Conservation (phyloP, 2,113 vertebrate species). For the Oreochromis aureus region DNA sequence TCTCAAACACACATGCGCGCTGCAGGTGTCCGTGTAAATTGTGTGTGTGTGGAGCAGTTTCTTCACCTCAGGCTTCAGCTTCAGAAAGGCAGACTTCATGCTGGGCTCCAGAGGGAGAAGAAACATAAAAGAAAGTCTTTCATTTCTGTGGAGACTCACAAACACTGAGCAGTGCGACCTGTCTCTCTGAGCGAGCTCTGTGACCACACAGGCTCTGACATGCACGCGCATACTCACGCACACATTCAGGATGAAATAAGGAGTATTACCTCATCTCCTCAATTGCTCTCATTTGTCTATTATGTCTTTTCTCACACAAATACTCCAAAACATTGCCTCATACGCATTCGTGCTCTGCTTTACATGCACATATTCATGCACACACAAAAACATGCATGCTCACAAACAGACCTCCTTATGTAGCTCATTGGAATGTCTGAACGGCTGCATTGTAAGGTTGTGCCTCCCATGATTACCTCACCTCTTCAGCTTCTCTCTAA, state of each 20-base stretch:
- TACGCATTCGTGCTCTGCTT: neutral
- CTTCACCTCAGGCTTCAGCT: neutral
- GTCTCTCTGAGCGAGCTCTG: neutral
- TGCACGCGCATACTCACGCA: neutral
- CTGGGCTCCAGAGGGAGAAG: neutral
- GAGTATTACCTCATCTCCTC: conserved; percentile 58
- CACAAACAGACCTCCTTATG: conserved; percentile 59
- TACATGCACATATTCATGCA: conserved; percentile 47
- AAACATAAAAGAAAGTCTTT: neutral
- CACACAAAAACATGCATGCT: conserved; percentile 10
- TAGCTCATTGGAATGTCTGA: conserved; percentile 56
- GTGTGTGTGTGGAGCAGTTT: neutral
- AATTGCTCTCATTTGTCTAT: conserved; percentile 30
- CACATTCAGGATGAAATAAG: conserved; percentile 14
- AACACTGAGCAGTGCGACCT: neutral
- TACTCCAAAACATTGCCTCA: conserved; percentile 33
- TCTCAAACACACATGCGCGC: neutral
- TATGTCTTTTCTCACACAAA: conserved; percentile 30
- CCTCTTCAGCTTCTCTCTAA: conserved; percentile 50
- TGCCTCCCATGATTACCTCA: conserved; percentile 66
- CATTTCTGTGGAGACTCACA: neutral
- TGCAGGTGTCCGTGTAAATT: neutral
- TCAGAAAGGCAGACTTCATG: neutral
- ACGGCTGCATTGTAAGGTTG: conserved; percentile 56
- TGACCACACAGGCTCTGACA: conserved; percentile 8